Percentiles rank a stretch among this genome's conserved stretches.
Conservation (phyloP, 2,797 vertebrate genomes). For the Malurus leucopterus region DNA sequence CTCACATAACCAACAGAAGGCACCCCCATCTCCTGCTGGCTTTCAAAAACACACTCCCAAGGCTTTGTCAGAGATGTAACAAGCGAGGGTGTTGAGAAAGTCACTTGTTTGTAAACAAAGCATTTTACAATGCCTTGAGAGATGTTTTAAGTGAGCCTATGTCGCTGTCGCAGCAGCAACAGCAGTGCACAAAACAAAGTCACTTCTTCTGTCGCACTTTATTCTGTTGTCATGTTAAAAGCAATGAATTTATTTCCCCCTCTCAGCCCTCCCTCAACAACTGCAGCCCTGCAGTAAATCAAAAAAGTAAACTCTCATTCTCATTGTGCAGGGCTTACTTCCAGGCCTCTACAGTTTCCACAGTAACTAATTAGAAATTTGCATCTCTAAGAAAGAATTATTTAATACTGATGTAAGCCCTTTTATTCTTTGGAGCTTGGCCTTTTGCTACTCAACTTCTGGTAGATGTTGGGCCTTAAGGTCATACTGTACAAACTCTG, state of each 20-base stretch:
- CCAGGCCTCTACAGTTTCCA: constrained; percentile 79
- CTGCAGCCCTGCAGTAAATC: constrained; percentile 75
- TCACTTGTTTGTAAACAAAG: constrained; percentile 64
- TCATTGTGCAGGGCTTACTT: constrained; percentile 78
- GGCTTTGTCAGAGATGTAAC: constrained; percentile 10
- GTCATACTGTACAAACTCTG: constrained; percentile 83
- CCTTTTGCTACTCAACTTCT: constrained; percentile 80
- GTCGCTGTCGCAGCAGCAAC: constrained; percentile 26
- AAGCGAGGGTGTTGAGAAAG: constrained; percentile 31
- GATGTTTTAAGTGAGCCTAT: constrained; percentile 46
- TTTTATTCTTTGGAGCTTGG: constrained; percentile 75
- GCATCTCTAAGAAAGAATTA: constrained; percentile 81
- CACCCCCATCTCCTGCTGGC: neutral
- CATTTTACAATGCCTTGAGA: constrained; percentile 51
- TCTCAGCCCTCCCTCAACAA: constrained; percentile 63
- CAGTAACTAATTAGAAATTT: constrained; percentile 84
- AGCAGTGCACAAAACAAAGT: constrained; percentile 66
- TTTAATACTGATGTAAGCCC: constrained; percentile 82
- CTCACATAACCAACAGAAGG: constrained; percentile 11
- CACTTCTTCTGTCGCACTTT: constrained; percentile 68
- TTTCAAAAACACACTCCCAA: neutral
- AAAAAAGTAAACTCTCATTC: constrained; percentile 81
- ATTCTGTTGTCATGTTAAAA: constrained; percentile 77
- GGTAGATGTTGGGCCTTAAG: constrained; percentile 77
- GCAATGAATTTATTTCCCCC: constrained; percentile 77